Evolutionary conservation across 92 coral and sea anemone genomes (phyloP), one percentile per base, ranked within the genome.

Genomic region (Blastomussa wellsi): DNA sequence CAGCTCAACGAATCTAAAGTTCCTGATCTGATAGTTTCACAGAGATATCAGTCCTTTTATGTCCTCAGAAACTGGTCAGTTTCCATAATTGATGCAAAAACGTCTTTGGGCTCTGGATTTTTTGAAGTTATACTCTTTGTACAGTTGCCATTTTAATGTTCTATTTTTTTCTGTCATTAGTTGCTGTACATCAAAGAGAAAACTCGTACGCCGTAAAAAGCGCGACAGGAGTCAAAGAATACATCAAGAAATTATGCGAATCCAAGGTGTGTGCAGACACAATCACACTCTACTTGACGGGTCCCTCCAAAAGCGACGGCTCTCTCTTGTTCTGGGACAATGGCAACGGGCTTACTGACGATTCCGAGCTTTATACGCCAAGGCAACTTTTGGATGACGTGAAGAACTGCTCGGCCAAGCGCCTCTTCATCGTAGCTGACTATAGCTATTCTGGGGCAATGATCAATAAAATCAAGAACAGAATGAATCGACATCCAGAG

Each of bases 251-350:
- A 47, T 71, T 94, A n/a, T 97, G 99, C 53, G 69, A 70, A 16
- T 39, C 79, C 14, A n/a, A 62, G 3, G 15, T 8, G 64, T 97
- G 99, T 52, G 97, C 93, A 12, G 99, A 94, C 65, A 91, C 95
- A 5, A 74, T 93, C 55, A 95, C 95, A 22, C 86, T 97, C 47
- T 97, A 94, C 84, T 83, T 97, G 72, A 95, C 95, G 22, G 98
- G 98, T 17, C 96, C 99, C 4, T 90, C 99, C 11, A 91, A 84
- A 69, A 95, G 93, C 57, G 95, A 94, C 77, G 99, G 99, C 55
- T 93, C 95, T 8, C 92, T 97, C 31, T 85, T 97, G 74, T 88
- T 97, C 86, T 95, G 98, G 97, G 99, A 97, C 88, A 93, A 95
- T 79, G 92, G 80, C 20, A 97, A 90, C 71, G 98, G 98, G 2